A percentile compares a stretch with the other conserved stretches of the same genome.
Evolutionary conservation across 1,140 invertebrate species (phyloP).

Genomic region (Hormaphis cornu): DNA sequence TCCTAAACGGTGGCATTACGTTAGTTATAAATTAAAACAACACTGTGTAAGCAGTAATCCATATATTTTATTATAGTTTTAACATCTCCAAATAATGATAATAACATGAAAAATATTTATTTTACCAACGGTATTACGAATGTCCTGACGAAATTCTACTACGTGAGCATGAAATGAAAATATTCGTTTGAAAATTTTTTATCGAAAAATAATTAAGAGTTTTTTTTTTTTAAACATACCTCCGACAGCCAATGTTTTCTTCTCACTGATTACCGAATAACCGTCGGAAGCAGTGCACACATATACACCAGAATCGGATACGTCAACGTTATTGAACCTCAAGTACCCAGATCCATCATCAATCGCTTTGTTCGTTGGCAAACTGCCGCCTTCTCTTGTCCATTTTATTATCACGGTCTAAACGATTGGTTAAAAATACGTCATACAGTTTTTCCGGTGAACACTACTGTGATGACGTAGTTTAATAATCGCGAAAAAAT

Average conservation of each 20-base stretch:
- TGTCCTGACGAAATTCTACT: conserved; percentile 8
- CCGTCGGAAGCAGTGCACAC: conserved; percentile 74
- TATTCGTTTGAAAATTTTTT: neutral
- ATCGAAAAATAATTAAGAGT: neutral
- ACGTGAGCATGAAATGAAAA: neutral
- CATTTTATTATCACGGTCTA: conserved; percentile 46
- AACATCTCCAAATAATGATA: too few relatives aligned
- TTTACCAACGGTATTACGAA: conserved; percentile 5
- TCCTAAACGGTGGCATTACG: neutral
- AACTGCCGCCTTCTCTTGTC: conserved; percentile 62
- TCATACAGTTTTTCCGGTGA: too few relatives aligned
- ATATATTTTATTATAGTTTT: too few relatives aligned
- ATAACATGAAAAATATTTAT: too few relatives aligned
- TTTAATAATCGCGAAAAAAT: too few relatives aligned
- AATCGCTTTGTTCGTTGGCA: conserved; percentile 57
- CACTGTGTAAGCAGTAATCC: too few relatives aligned
- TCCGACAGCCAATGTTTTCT: conserved; percentile 20
- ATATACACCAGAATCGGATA: conserved; percentile 77
- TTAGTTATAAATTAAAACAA: too few relatives aligned
- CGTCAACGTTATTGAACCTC: conserved; percentile 61
- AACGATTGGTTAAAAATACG: neutral
- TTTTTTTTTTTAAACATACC: neutral
- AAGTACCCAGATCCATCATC: conserved; percentile 63
- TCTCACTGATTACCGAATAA: conserved; percentile 46
- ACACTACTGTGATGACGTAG: too few relatives aligned